These are phyloP conservation scores for Engystomops pustulosus DNA, from an alignment of 2,113 vertebrate species.

Conservation along the genomic window DNA sequence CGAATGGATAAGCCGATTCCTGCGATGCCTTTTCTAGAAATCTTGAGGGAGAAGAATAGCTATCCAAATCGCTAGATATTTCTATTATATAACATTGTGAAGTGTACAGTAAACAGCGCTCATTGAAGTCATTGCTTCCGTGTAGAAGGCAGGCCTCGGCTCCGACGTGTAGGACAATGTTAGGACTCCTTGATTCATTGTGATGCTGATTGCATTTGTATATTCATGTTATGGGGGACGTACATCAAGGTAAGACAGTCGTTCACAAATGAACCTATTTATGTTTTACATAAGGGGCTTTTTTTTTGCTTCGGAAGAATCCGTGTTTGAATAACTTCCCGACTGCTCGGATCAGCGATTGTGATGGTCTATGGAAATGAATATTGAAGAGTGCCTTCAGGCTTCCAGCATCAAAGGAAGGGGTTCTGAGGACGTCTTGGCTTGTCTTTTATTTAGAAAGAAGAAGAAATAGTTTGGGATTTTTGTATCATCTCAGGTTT, in stretches of 20 bases:
- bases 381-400: background rate
- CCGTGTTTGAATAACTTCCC: background rate
- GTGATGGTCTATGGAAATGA: background rate
- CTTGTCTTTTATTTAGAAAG: background rate
- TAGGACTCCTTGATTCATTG: background rate
- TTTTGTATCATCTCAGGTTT: background rate
- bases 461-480: background rate
- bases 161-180: background rate
- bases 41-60: slow-evolving; percentile 32
- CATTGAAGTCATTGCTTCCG: slow-evolving; percentile 13
- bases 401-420: slow-evolving; percentile 11
- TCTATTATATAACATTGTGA: slow-evolving; percentile 32
- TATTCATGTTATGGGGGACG: slow-evolving; percentile 36
- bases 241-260: slow-evolving; percentile 27
- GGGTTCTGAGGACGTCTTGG: slow-evolving; percentile 2
- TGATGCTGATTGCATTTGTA: slow-evolving; percentile 53
- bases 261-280: slow-evolving; percentile 41
- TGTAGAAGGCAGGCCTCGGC: background rate
- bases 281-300: slow-evolving; percentile 29
- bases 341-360: background rate
- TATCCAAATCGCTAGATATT: slow-evolving; percentile 33
- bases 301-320: slow-evolving; percentile 6
- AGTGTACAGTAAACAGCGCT: background rate
- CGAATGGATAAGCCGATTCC: slow-evolving; percentile 40
- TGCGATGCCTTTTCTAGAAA: slow-evolving; percentile 36